Percentiles rank a stretch among this genome's conserved stretches.
Evolutionary conservation across 2,888 invertebrate species (phyloP).

Genomic region (Drosophila neonasuta): DNA sequence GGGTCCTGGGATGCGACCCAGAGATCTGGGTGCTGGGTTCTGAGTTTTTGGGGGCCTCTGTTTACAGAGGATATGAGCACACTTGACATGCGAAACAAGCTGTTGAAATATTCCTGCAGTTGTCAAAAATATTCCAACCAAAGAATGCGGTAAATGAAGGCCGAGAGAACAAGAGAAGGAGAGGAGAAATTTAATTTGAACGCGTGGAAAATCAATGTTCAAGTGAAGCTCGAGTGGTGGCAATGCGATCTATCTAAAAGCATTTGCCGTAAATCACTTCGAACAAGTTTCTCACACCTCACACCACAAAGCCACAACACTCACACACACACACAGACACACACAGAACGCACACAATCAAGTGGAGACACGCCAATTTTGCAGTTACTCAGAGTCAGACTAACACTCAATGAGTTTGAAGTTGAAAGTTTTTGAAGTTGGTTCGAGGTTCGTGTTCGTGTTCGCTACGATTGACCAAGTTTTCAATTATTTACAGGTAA

Average conservation of each 20-base stretch:
- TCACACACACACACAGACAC: conserved; percentile 2
- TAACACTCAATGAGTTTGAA: conserved; percentile 40
- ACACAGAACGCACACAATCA: not conserved
- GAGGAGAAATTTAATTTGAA: conserved; percentile 4
- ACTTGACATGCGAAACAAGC: conserved; percentile 67
- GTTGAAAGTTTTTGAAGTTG: conserved; percentile 33
- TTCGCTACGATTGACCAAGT: conserved; percentile 64
- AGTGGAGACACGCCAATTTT: conserved; percentile 31
- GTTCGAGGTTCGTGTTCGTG: conserved; percentile 41
- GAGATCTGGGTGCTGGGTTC: too few relatives aligned
- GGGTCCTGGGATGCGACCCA: conserved; percentile 4
- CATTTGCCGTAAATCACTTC: conserved; percentile 45
- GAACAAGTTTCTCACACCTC: conserved; percentile 35
- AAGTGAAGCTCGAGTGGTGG: conserved; percentile 33
- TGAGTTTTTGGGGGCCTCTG: conserved; percentile 15
- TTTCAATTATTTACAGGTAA: conserved; percentile 83
- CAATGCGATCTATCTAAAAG: conserved; percentile 36
- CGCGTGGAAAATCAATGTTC: conserved; percentile 48
- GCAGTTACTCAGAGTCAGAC: conserved; percentile 38
- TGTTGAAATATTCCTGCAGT: conserved; percentile 45
- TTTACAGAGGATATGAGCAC: conserved; percentile 61
- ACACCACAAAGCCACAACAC: conserved; percentile 11
- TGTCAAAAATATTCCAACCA: conserved; percentile 55
- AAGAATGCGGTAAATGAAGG: conserved; percentile 23
- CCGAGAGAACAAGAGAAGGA: not conserved